Percentiles rank a stretch among this genome's conserved stretches.
Evolutionary conservation across 2,113 vertebrate genomes (phyloP).

Genomic region (Tamias sibiricus): DNA sequence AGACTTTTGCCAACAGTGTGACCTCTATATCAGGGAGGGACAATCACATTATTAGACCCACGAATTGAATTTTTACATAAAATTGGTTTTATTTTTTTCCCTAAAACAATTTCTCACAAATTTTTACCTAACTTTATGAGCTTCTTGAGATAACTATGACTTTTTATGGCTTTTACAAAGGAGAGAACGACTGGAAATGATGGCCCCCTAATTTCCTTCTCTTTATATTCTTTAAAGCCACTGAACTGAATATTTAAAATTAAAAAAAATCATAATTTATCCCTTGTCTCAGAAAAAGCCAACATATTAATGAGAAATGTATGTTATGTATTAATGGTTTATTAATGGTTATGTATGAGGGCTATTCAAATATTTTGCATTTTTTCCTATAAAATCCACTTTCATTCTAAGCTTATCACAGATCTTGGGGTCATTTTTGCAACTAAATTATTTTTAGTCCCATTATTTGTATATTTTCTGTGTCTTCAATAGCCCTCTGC

Average conservation of each 20-base stretch:
- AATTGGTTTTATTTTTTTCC: background rate
- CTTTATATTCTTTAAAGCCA: background rate
- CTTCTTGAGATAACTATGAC: background rate
- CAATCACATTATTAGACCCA: background rate
- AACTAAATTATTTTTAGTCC: background rate
- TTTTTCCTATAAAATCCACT: background rate
- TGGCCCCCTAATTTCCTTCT: background rate
- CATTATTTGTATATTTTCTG: background rate
- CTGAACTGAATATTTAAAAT: background rate
- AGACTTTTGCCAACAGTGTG: too few relatives aligned
- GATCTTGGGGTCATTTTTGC: background rate
- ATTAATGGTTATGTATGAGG: too few relatives aligned
- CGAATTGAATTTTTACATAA: background rate
- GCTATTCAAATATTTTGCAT: background rate
- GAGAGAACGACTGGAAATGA: background rate
- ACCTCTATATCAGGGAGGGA: background rate
- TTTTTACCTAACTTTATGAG: constrained; percentile 16
- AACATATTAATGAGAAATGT: background rate
- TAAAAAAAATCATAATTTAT: constrained; percentile 1
- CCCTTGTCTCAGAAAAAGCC: background rate
- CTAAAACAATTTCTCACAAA: background rate
- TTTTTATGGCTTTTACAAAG: background rate
- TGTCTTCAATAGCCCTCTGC: background rate
- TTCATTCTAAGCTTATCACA: background rate
- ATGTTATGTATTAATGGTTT: too few relatives aligned